Evolutionary conservation across 64 coral and sea anemone species (phyloP).

Genomic region (Exaiptasia diaphana): DNA sequence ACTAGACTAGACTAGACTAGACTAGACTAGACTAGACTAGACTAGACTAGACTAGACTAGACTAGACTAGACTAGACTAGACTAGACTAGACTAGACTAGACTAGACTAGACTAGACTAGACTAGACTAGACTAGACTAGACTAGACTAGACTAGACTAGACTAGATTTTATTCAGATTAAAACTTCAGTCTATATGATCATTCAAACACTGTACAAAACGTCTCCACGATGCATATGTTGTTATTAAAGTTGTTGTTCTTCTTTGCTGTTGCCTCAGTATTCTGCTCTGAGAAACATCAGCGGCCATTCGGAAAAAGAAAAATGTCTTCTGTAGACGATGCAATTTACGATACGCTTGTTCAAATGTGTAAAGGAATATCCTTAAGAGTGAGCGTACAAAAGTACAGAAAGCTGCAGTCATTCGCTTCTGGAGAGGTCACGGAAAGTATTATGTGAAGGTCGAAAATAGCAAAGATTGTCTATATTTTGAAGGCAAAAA

Average conservation of each 20-base stretch:
- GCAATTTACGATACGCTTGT: conserved; percentile 5
- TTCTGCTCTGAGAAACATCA: neutral
- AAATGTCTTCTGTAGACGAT: neutral
- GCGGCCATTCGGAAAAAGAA: neutral
- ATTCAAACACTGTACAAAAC: too few species aligned
- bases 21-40: too few species aligned
- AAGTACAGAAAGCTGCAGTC: conserved; percentile 4
- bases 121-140: too few species aligned
- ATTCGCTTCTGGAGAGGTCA: conserved; percentile 36
- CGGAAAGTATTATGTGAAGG: neutral
- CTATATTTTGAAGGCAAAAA: conserved; percentile 16
- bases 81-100: too few species aligned
- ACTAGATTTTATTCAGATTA: too few species aligned
- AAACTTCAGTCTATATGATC: too few species aligned
- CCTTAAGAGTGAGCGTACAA: neutral
- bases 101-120: too few species aligned
- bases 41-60: too few species aligned
- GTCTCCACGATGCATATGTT: too few species aligned
- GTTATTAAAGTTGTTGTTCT: neutral
- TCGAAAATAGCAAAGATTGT: neutral
- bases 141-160: too few species aligned
- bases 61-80: too few species aligned
- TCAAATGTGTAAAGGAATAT: conserved; percentile 40
- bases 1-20: too few species aligned
- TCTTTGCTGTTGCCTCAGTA: neutral